These are phyloP conservation scores for Gymnoscopelus microlampas DNA, from an alignment of 2,797 vertebrate genomes.

Conservation along the genomic window DNA sequence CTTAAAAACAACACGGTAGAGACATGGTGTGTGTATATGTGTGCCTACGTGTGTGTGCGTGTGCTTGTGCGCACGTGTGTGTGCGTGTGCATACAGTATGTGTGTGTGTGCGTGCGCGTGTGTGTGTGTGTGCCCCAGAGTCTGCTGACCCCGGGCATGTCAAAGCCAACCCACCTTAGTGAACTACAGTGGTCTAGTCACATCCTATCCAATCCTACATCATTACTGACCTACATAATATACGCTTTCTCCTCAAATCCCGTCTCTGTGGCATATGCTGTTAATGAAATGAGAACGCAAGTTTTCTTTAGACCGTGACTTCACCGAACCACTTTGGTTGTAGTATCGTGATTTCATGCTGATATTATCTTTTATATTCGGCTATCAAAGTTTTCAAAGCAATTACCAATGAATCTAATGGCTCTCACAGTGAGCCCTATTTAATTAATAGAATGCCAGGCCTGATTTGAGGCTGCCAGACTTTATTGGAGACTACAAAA, in stretches of 20 bases:
- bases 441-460: conserved; percentile 47
- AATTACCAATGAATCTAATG: conserved; percentile 53
- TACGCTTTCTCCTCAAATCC: conserved; percentile 52
- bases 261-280: conserved; percentile 47
- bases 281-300: conserved; percentile 71
- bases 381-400: conserved; percentile 55
- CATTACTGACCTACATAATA: conserved; percentile 36
- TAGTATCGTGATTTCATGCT: conserved; percentile 51
- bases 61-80: conserved; percentile 24
- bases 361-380: conserved; percentile 48
- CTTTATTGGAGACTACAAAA: conserved; percentile 41
- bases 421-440: conserved; percentile 52
- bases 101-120: conserved; percentile 14
- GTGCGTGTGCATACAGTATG: conserved; percentile 20
- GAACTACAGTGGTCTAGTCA: not conserved
- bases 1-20: conserved; percentile 71
- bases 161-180: conserved; percentile 19
- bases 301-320: conserved; percentile 70
- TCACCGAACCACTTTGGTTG: conserved; percentile 45
- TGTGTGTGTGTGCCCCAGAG: conserved; percentile 25
- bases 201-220: conserved; percentile 21
- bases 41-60: conserved; percentile 8
- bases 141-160: conserved; percentile 36
- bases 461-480: conserved; percentile 39
- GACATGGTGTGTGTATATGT: conserved; percentile 7